Evolutionary conservation across 2,888 invertebrate species (phyloP), one percentile per base, ranked within the genome.

Genomic region (Pinctada fucata): DNA sequence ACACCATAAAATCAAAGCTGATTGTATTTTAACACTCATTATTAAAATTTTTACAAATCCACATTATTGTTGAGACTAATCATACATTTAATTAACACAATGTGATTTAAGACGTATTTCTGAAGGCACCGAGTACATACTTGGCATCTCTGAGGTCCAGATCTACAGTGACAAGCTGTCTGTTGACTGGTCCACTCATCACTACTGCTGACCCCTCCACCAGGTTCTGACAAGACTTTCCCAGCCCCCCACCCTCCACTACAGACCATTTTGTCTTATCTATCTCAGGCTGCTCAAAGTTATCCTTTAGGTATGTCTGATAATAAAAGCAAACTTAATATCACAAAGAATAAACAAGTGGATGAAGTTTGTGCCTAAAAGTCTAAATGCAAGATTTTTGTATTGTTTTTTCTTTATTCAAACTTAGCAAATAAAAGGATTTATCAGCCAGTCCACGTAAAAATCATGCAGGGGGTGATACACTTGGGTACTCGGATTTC

Each of bases 71-170:
- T 31, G 31, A 31, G 31, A 31, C 31, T 31, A 31, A 31, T 31
- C 31, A 31, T 31, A 31, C 58, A 58, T 58, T 58, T 58, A 58
- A 58, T 10, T 58, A 58, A 58, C 58, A 58, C 6, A 58, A 10
- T 58, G 6, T 58, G 58, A 58, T 47, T 45, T 47, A 66, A 64
- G 47, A 72, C 63, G 10, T 48, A 69, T 16, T 70, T 8, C 16
- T 67, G 16, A 8, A 67, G 8, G 67, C n/a, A 8, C 8, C 10
- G 10, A 8, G 13, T 58, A 58, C 80, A 74, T 83, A 92, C 92
- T 88, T 91, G 45, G 92, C 91, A 87, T 91, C 89, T 80, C 90
- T 86, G 6, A 92, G 88, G 81, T 92, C 92, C 76, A 92, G 87
- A 75, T 90, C 91, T 5, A 83, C 80, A 3, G 92, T 91, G 65